Percentiles rank a stretch among this genome's conserved stretches.
Evolutionary conservation across 2,113 vertebrate species (phyloP).

Genomic region (Leiothrix lutea): DNA sequence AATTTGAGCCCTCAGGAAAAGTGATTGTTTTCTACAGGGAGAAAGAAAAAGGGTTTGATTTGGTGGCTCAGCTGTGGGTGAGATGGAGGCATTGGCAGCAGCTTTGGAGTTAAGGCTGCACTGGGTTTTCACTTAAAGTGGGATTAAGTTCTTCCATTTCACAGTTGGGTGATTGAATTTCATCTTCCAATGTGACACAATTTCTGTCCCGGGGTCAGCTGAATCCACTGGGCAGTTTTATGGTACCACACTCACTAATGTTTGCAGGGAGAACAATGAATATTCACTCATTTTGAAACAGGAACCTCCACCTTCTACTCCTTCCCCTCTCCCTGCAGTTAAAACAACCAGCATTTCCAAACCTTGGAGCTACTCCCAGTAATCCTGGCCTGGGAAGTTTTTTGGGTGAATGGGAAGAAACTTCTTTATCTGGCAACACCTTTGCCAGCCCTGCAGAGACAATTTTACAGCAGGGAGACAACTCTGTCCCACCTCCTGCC

Average conservation of each 20-base stretch:
- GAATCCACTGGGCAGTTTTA: neutral
- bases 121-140: neutral
- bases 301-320: neutral
- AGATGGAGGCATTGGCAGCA: neutral
- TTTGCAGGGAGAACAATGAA: neutral
- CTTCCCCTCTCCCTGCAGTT: neutral
- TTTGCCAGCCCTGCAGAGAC: neutral
- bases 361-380: neutral
- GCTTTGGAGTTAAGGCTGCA: neutral
- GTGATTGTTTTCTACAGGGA: neutral
- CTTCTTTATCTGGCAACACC: neutral
- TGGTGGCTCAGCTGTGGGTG: neutral
- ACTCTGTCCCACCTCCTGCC: neutral
- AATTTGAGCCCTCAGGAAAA: neutral
- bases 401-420: neutral
- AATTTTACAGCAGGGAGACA: accelerated
- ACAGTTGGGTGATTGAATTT: neutral
- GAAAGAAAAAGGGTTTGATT: neutral
- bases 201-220: neutral
- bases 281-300: neutral
- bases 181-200: neutral
- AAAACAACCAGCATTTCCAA: neutral
- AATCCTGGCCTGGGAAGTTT: neutral
- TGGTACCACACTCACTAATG: neutral
- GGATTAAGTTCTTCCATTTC: constrained; percentile 36